Base-by-base conservation (phyloP, 2,113 vertebrate species). In the Cebidichthys violaceus region DNA sequence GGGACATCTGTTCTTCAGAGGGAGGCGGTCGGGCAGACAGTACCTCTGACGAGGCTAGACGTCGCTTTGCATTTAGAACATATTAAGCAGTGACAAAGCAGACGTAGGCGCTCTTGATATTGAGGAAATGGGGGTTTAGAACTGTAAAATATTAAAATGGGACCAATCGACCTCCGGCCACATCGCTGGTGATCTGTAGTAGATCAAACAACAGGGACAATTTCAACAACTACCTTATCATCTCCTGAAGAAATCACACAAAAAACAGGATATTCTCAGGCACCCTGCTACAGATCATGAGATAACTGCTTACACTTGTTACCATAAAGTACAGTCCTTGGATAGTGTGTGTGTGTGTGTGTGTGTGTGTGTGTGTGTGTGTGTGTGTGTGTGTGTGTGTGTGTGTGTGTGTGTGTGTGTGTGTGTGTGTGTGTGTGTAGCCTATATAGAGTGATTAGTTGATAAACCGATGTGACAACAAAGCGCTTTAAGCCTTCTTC, bases 1-100 rank as follows among this genome's bases (percentile, higher is more conserved):
- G 35, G n/a, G 61, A 59, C 15, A 43, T 78, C 18, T 75, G 35
- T 77, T 39, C 22, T 45, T 70, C 69, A 39, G 57, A 39, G 45
- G 29, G 14, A 33, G 24, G 22, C 14, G 8, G 29, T 64, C 69
- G 24, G 29, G 14, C 80, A 57, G 29, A 10, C 80, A 57, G 31
- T 24, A 22, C 2, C 45, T 66, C 47, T 24, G 47, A 37, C 10
- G 14, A 22, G 5, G 9, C 50, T n/a, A 1, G 18, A 52, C 13
- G 11, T 65, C 29, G 13, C 4, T 27, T 65, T 59, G 43, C 61
- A 60, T 66, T 72, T 45, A 6, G 60, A 39, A 31, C 0, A 47
- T 27, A n/a, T 10, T 62, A 11, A 64, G 55, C 14, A 14, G 22
- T 27, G 76, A 70, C 22, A 47, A 27, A 47, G 31, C 66, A 60